Evolutionary conservation across 2,797 vertebrate species (phyloP).

Genomic region (Lithobates sylvaticus): DNA sequence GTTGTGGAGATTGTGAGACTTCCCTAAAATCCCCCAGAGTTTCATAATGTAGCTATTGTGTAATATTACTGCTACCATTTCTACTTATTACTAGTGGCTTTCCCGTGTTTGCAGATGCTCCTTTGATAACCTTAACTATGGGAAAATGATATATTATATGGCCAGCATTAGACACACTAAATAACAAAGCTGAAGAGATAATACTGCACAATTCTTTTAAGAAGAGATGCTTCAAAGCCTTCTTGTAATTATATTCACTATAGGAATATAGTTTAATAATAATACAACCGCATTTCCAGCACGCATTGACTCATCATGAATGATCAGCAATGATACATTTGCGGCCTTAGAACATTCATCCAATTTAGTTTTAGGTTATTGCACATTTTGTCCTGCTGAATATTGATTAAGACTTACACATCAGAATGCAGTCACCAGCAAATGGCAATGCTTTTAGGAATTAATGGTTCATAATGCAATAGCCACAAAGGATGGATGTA

Average conservation of each 20-base stretch:
- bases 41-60: no score
- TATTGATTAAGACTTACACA: slow-evolving; percentile 58
- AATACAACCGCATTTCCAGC: slow-evolving; percentile 48
- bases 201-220: slow-evolving; percentile 9
- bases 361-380: slow-evolving; percentile 59
- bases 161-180: background rate
- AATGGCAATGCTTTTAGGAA: slow-evolving; percentile 51
- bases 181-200: slow-evolving; percentile 17
- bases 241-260: background rate
- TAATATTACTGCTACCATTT: no score
- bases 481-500: slow-evolving; percentile 36
- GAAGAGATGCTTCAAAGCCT: background rate
- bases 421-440: slow-evolving; percentile 54
- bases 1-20: no score
- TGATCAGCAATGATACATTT: slow-evolving; percentile 57
- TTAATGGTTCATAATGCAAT: slow-evolving; percentile 50
- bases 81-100: no score
- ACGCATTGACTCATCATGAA: slow-evolving; percentile 47
- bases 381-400: slow-evolving; percentile 57
- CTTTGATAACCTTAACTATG: background rate
- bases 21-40: no score
- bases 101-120: background rate
- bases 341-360: slow-evolving; percentile 50
- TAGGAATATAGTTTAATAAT: slow-evolving; percentile 38
- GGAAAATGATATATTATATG: background rate